Base-by-base conservation (phyloP, 2,797 vertebrate genomes). In the Caiman crocodilus region DNA sequence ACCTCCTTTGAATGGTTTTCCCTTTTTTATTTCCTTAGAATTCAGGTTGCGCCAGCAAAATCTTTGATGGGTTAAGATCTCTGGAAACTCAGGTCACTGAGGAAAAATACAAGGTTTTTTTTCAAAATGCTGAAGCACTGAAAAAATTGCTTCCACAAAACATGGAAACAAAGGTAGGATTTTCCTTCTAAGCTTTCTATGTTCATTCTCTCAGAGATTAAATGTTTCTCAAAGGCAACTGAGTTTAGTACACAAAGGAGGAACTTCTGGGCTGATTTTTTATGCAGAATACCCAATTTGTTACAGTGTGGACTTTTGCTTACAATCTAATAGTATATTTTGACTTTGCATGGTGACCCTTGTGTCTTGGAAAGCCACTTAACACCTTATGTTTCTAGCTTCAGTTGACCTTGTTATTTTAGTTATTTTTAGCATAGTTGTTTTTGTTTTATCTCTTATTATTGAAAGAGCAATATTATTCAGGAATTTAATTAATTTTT, bases 121-220 rank as follows among this genome's bases (percentile, higher is more conserved):
- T 98, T 91, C 90, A 73, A 55, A 97, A 82, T 5, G 88, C 98
- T 76, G 96, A 92, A 82, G 84, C 17, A 11, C 85, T 98, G 82
- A 98, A 96, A 93, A 79, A 87, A 50, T 64, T 15, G 1, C 23
- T 94, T 11, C 2, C 32, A 63, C 77, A 94, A 83, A 90, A 64
- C 83, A 85, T 67, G 11, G 17, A 16, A n/a, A 32, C 17, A 78
- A 71, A 91, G 88, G 90, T 74, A 88, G 35, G 85, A 80, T 58
- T 63, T 35, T 23, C 1, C 81, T 85, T 11, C 26, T 30, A 30
- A 42, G 13, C 26, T 76, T 23, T 50, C 2, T 20, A 4, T 77
- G 3, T 14, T 69, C 77, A 9, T 21, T 88, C 82, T 91, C 13
- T 9, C 5, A 79, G 76, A 74, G 84, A 69, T 23, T 14, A 3